Percentiles rank a stretch among this genome's conserved stretches.
Conservation (phyloP, 35 echinoderm and acorn worm genomes). For the Eucidaris tribuloides region DNA sequence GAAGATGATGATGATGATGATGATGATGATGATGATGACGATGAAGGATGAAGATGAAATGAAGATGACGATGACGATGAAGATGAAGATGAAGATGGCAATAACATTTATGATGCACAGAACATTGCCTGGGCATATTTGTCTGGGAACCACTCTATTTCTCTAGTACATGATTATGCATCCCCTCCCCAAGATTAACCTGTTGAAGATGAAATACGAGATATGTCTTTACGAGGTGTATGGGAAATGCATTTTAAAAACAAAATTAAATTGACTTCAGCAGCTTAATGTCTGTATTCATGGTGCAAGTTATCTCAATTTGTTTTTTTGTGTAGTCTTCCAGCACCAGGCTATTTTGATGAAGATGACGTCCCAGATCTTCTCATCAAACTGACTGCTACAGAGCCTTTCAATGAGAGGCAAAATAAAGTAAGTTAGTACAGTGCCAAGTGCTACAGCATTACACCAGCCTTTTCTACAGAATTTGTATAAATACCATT, state of each 20-base stretch:
- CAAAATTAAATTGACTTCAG: background rate
- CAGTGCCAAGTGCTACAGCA: no score
- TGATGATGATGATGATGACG: background rate
- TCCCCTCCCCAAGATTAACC: background rate
- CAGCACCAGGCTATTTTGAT: constrained; percentile 74
- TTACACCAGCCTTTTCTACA: no score
- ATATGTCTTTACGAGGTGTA: background rate
- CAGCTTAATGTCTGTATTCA: background rate
- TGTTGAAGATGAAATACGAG: background rate
- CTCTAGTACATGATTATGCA: background rate
- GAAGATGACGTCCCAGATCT: constrained; percentile 54
- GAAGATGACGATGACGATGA: background rate
- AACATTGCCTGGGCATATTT: no score
- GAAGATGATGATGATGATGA: background rate
- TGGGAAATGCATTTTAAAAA: background rate
- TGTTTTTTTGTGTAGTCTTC: constrained; percentile 21
- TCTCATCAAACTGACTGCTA: constrained; percentile 19
- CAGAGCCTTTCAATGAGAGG: no score
- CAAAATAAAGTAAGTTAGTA: no score
- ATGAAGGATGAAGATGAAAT: background rate
- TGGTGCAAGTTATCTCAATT: background rate
- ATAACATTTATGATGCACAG: no score
- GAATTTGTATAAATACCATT: no score
- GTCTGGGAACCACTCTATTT: no score
- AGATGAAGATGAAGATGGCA: background rate